Conservation (phyloP, 2,888 invertebrate genomes). For the Hypercompe scribonia region DNA sequence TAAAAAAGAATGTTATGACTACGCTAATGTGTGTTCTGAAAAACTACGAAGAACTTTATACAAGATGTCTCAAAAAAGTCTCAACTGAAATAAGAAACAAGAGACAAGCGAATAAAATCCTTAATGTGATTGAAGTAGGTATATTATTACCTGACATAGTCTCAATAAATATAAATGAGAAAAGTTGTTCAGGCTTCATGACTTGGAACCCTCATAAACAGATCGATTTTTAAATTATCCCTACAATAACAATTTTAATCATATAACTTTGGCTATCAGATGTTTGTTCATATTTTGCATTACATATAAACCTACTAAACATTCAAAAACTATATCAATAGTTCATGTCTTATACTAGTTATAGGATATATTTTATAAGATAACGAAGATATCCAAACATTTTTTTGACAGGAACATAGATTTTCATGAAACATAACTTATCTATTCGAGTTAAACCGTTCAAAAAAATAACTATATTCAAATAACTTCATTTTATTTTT, state of each 20-base stretch:
- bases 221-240: slow-evolving; percentile 42
- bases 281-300: background rate
- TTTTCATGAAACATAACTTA: background rate
- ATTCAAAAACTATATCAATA: background rate
- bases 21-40: slow-evolving; percentile 16
- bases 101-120: slow-evolving; percentile 21
- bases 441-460: background rate
- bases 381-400: background rate
- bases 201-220: slow-evolving; percentile 38
- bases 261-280: slow-evolving; percentile 15
- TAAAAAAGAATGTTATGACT: slow-evolving; percentile 20
- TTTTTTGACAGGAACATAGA: background rate
- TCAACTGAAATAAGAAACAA: slow-evolving; percentile 2
- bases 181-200: slow-evolving; percentile 53
- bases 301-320: background rate
- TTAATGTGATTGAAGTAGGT: slow-evolving; percentile 17
- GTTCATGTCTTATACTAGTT: too few species aligned
- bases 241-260: slow-evolving; percentile 28
- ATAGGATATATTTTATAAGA: too few species aligned
- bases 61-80: slow-evolving; percentile 27
- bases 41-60: slow-evolving; percentile 17
- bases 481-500: background rate
- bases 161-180: slow-evolving; percentile 50
- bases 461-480: background rate
- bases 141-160: slow-evolving; percentile 27